Base-by-base conservation (phyloP, 2,797 vertebrate genomes). In the Tarsius wallacei region DNA sequence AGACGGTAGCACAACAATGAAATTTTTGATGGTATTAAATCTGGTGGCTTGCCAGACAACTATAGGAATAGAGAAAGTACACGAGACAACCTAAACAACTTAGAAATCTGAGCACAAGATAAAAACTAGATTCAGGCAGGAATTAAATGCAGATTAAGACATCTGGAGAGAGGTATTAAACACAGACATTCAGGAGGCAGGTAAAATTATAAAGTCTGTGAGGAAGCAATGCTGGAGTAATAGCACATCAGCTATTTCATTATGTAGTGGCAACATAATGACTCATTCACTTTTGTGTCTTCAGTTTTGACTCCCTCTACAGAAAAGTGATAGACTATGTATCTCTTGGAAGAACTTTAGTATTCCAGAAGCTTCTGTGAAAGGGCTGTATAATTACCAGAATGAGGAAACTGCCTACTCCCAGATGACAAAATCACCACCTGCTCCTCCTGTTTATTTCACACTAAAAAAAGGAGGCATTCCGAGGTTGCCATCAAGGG, bases 61-160 rank as follows among this genome's bases (percentile, higher is more conserved):
- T 51, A 3, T 36, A 83, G 47, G 51, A 77, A 93, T 5, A 94
- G 74, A 96, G 70, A 68, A 85, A 73, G 26, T 66, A 21, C 33
- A 64, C 71, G 73, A 92, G 88, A 7, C 28, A 77, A 47, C 49
- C 49, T 80, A 64, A 82, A 76, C 64, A 97, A 71, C 66, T 95
- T 63, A 83, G 85, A 82, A 87, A 83, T 93, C 81, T 24, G 95
- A 96, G 70, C 63, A 84, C 87, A 97, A 92, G 68, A 77, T 83
- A 88, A 78, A 78, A 97, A 83, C 57, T 47, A 86, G 74, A 86
- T 57, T 88, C 19, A 85, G 93, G 51, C 33, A 93, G 88, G 90
- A 95, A 91, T 96, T 89, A 83, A 91, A 94, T 64, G 90, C 77
- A 96, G 93, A 97, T 95, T 81, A 91, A 97, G 91, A 97, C 94